Percentiles rank a stretch among this genome's conserved stretches.
These are phyloP conservation scores for Ellobius talpinus DNA, from an alignment of 2,113 vertebrate genomes.

Conservation along the genomic window DNA sequence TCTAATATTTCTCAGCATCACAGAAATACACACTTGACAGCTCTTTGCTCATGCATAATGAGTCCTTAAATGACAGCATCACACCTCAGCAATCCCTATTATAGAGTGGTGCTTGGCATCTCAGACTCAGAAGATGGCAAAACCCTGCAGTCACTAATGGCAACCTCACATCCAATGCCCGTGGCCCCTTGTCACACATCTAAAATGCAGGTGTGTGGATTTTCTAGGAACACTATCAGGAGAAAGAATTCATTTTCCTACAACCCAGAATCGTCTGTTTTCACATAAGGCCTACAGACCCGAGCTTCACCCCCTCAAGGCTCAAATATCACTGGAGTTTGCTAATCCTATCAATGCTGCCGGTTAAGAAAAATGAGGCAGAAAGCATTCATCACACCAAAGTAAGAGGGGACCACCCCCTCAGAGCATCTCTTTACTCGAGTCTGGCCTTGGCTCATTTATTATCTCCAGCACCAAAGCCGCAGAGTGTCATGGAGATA, in stretches of 20 bases:
- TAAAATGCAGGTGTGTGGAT: neutral
- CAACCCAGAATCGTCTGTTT: neutral
- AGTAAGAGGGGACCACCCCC: too few relatives aligned
- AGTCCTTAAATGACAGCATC: neutral
- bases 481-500: neutral
- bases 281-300: neutral
- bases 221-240: neutral
- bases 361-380: accelerated
- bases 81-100: neutral
- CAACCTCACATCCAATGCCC: neutral
- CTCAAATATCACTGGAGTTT: neutral
- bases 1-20: neutral
- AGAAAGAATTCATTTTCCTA: accelerated
- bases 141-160: neutral
- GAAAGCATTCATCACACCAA: neutral
- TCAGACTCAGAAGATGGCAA: neutral
- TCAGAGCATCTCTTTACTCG: neutral
- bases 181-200: too few relatives aligned
- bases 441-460: neutral
- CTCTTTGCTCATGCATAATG: neutral
- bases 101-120: neutral
- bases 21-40: neutral
- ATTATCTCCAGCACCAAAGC: neutral
- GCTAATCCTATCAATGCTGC: neutral
- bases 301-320: accelerated